Evolutionary conservation across 2,888 invertebrate species (phyloP).

Genomic region (Alloscopus bannaensis): DNA sequence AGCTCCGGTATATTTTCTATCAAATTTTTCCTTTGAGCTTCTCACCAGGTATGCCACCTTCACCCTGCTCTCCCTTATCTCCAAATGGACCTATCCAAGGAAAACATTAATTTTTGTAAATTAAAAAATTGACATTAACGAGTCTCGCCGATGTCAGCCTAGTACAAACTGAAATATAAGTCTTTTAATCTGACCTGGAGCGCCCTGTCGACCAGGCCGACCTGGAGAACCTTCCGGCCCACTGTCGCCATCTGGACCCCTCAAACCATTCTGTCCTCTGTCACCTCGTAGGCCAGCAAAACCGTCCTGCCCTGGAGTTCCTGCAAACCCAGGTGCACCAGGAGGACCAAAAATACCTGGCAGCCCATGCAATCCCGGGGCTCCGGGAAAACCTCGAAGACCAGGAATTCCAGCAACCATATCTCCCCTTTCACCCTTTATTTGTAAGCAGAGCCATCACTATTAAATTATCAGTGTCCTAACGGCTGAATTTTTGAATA

Average conservation of each 20-base stretch:
- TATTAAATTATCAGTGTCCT: background rate
- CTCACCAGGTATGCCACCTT: constrained; percentile 22
- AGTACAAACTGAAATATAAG: background rate
- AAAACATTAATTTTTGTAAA: background rate
- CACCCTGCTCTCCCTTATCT: constrained; percentile 52
- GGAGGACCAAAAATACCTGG: constrained; percentile 75
- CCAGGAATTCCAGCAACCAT: constrained; percentile 78
- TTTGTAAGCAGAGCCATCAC: background rate
- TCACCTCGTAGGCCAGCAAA: constrained; percentile 69
- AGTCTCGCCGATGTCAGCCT: too few relatives aligned
- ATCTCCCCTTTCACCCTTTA: constrained; percentile 75
- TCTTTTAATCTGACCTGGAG: constrained; percentile 12
- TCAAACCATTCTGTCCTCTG: constrained; percentile 73
- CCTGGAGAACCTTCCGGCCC: constrained; percentile 46
- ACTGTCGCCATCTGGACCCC: constrained; percentile 57
- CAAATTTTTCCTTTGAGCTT: too few relatives aligned
- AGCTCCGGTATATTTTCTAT: too few relatives aligned
- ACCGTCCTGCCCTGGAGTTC: constrained; percentile 73
- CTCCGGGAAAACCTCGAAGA: constrained; percentile 79
- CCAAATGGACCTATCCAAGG: constrained; percentile 50
- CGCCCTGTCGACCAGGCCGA: constrained; percentile 36
- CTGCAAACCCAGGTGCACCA: constrained; percentile 71
- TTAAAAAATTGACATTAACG: too few relatives aligned
- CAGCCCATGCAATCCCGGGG: constrained; percentile 80
- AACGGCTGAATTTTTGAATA: background rate